Evolutionary conservation across 2,797 vertebrate genomes (phyloP).

Genomic region (Cynodonichthys magdalenae): DNA sequence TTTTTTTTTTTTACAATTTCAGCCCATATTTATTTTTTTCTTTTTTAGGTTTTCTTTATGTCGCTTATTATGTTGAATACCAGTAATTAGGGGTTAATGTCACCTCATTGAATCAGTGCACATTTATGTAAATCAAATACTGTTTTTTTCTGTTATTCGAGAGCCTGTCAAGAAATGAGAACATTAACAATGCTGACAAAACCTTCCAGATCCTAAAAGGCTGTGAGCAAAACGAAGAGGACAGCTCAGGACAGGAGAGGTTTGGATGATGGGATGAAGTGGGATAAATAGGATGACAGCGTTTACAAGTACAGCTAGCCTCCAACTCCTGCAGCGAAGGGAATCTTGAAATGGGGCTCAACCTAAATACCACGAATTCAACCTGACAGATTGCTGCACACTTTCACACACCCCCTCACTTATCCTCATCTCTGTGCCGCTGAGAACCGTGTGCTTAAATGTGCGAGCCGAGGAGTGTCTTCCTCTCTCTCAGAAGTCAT

Average conservation of each 20-base stretch:
- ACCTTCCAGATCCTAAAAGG: conserved; percentile 10
- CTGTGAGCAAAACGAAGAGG: conserved; percentile 6
- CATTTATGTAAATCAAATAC: background rate
- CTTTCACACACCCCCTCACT: conserved; percentile 45
- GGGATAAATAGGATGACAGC: conserved; percentile 63
- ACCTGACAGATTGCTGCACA: conserved; percentile 52
- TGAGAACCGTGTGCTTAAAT: conserved; percentile 14
- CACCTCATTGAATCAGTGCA: background rate
- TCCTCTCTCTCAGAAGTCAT: conserved; percentile 45
- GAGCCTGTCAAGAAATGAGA: conserved; percentile 9
- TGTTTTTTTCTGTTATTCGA: background rate
- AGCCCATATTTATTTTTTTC: no score
- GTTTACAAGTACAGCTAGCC: conserved; percentile 56
- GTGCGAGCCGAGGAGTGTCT: conserved; percentile 9
- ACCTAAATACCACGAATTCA: conserved; percentile 61
- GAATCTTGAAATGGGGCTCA: conserved; percentile 60
- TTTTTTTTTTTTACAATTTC: no score
- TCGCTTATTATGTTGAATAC: no score
- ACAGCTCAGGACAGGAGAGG: conserved; percentile 6
- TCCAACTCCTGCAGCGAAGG: conserved; percentile 35
- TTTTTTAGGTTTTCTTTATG: no score
- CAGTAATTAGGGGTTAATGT: background rate
- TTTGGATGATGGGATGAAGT: conserved; percentile 49
- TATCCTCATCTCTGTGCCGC: conserved; percentile 30
- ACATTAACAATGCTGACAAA: conserved; percentile 9